Base-by-base conservation (phyloP, 2,113 vertebrate species). In the Takifugu bimaculatus region DNA sequence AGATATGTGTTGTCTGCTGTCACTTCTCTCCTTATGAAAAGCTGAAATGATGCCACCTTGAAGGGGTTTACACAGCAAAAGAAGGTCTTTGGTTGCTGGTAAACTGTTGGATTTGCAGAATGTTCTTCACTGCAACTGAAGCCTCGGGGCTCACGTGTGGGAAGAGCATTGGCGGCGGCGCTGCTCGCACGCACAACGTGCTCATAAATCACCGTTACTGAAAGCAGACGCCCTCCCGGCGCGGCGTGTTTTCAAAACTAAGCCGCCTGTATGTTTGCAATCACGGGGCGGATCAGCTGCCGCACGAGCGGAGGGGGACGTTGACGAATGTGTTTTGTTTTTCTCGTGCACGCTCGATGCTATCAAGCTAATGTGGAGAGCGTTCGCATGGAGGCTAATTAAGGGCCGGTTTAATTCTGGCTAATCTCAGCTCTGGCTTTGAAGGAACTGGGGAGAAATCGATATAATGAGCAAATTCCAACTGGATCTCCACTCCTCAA, bases 401-500 rank as follows among this genome's bases (percentile, higher is more conserved):
- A 85, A 85, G 75, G 68, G 50, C n/a, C 48, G 47, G 75, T 80
- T 85, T 76, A 84, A 70, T 65, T 49, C 58, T 42, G 61, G 78
- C 81, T 90, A 80, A 88, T 85, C 72, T 82, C 73, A 66, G 77
- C 79, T 86, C 64, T 29, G 70, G 86, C 20, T 84, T 81, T 42
- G 13, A 65, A 75, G 65, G 63, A 68, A 70, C 48, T 70, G 72
- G 62, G 27, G 67, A 29, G 54, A 57, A 72, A 80, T 88, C 73
- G 61, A 88, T 87, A 81, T 69, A 29, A 60, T 71, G 58, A 77
- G 80, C 80, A 70, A 74, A 82, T 79, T 81, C 78, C 66, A 70
- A 70, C 85, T 78, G 79, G 63, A 80, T 69, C 26, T 44, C 68
- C 54, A 58, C 57, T 63, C 50, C 48, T 43, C 55, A 26, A 12